Base-by-base conservation (phyloP, 2,888 invertebrate genomes). In the Diachrysia chrysitis region DNA sequence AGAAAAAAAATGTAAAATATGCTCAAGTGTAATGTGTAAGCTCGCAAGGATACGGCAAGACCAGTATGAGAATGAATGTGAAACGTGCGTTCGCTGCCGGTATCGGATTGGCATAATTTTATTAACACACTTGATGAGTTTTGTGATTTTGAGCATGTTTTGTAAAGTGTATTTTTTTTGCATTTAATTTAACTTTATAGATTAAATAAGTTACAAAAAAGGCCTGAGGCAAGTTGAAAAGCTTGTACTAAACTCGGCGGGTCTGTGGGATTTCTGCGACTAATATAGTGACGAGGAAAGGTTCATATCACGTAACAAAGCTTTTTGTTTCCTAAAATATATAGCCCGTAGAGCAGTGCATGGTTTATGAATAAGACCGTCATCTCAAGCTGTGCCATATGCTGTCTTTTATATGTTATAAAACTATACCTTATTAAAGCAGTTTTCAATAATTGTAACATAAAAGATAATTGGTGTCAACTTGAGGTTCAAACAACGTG, bases 131-230 rank as follows among this genome's bases (percentile, higher is more conserved):
- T 86, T 84, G 76, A 84, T 71, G 77, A 83, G 82, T 88, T 83
- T 82, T 87, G 83, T 87, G 84, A 81, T 82, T 67, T 76, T 83
- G 79, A 88, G 92, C 92, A 92, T 92, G 92, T 83, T 78, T 84
- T 90, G 86, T 88, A 85, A 87, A 79, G 82, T 84, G 73, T 87
- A 80, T 78, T 10, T 89, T 90, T 79, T 84, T 89, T 87, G 86
- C 86, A 82, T 83, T 84, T 66, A 69, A 71, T 80, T 69, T 83
- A 64, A 70, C 78, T 77, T 83, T 76, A 66, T 78, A 76, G 63
- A 58, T 46, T 58, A 69, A 56, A 58, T 62, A 57, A 59, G 37
- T 67, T 65, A 66, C 51, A 16, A 51, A 23, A 56, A 63, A 46
- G 19, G 68, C n/a, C 56, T 58, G 69, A 46, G 48, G 57, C 51